Base-by-base conservation (phyloP, 2,888 invertebrate genomes). In the Pterostichus niger region DNA sequence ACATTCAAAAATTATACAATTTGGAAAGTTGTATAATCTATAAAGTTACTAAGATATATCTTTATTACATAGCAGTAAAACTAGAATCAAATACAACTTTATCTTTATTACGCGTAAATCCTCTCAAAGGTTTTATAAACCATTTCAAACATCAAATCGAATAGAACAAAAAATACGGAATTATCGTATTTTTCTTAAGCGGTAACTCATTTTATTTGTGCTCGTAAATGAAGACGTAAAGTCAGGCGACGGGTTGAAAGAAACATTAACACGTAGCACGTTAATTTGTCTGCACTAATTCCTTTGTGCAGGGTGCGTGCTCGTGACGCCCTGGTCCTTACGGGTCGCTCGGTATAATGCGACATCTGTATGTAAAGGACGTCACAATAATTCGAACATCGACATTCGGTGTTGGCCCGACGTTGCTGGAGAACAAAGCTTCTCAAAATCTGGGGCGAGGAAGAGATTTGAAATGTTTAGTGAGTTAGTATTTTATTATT, bases 351-450 rank as follows among this genome's bases (percentile, higher is more conserved):
- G 54, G 82, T 17, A 75, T 82, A 82, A 82, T 82, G 56, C 73
- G 75, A 82, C 82, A 82, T 82, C 82, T 75, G 75, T 82, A 82
- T 82, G 82, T 82, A 82, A 75, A 82, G 75, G 59, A 75, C 82
- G 82, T 82, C 61, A 82, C 82, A 82, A 82, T 82, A 82, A 82
- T 82, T 82, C 82, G 75, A 82, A 82, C 75, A 75, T 82, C 82
- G 82, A 56, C 75, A 59, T 75, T 75, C 54, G 56, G 17, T 77
- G 77, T 76, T 40, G 56, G 56, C 13, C 15, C 56, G 40, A 40
- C 5, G 40, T 40, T 40, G 40, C 40, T 40, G 1, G 40, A 40
- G 40, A 40, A 40, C 40, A 40, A 6, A 6, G 40, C 6, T 40
- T 40, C 40, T 5, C 6, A 52, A 52, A 52, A 4, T 52, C 11